Percentiles rank a stretch among this genome's conserved stretches.
These are phyloP conservation scores for Hypomesus transpacificus DNA, from an alignment of 2,113 vertebrate genomes.

Conservation along the genomic window DNA sequence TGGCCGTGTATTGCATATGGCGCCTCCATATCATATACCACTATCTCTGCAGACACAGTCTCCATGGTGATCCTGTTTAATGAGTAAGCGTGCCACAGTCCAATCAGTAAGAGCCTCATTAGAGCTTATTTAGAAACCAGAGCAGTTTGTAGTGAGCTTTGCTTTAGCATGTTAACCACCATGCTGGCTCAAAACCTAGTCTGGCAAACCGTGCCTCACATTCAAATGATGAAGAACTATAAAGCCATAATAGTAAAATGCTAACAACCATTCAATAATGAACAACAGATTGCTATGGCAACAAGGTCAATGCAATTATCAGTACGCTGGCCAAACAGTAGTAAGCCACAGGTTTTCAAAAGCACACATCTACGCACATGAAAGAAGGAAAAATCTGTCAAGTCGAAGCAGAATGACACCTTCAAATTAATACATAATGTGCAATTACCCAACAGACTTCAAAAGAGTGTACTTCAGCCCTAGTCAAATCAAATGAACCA, in stretches of 20 bases:
- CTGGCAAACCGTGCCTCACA: constrained; percentile 22
- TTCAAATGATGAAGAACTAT: constrained; percentile 6
- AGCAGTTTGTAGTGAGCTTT: constrained; percentile 33
- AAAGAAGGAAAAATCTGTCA: not conserved
- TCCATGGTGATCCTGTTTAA: constrained; percentile 53
- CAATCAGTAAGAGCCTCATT: constrained; percentile 58
- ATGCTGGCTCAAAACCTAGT: constrained; percentile 39
- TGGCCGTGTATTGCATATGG: constrained; percentile 14
- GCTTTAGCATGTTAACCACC: constrained; percentile 27
- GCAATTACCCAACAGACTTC: not conserved
- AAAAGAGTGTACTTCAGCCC: not conserved
- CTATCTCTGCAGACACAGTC: constrained; percentile 42
- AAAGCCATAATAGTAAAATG: not conserved
- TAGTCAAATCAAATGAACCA: not conserved
- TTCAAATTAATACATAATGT: not conserved
- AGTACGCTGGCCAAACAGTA: constrained; percentile 48
- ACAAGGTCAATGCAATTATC: constrained; percentile 49
- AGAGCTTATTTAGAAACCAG: constrained; percentile 57
- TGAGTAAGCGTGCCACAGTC: constrained; percentile 47
- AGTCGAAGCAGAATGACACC: not conserved
- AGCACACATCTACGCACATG: not conserved
- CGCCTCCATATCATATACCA: constrained; percentile 31
- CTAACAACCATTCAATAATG: constrained; percentile 46
- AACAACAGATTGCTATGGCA: constrained; percentile 57
- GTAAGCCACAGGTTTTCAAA: constrained; percentile 23